Evolutionary conservation across 2,888 invertebrate species (phyloP).

Genomic region (Epistrophe grossulariae): DNA sequence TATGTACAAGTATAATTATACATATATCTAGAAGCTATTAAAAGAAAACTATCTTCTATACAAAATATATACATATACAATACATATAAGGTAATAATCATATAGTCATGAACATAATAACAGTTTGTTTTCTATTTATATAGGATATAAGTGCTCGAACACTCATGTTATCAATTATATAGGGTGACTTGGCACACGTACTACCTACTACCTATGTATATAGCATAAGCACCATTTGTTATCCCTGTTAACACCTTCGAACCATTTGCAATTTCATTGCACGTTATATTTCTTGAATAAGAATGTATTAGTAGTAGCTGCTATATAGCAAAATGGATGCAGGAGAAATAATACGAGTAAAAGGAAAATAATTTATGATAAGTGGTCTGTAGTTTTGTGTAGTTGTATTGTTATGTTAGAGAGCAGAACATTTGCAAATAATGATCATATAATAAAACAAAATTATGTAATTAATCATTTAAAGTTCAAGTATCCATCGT

Average conservation of each 20-base stretch:
- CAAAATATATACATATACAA: too few relatives aligned
- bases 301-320: not conserved
- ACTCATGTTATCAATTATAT: constrained; percentile 46
- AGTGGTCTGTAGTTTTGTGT: constrained; percentile 5
- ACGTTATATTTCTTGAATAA: constrained; percentile 10
- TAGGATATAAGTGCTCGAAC: not conserved
- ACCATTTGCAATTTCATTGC: constrained; percentile 27
- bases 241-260: not conserved
- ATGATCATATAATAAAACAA: not conserved
- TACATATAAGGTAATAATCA: not conserved
- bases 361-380: constrained; percentile 25
- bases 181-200: constrained; percentile 42
- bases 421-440: not conserved
- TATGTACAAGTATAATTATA: too few relatives aligned
- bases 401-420: not conserved
- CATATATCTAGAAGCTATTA: not conserved
- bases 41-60: constrained; percentile 9
- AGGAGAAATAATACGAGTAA: not conserved
- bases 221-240: constrained; percentile 7
- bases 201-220: not conserved
- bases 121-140: not conserved
- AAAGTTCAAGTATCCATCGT: too few relatives aligned
- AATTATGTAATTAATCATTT: not conserved
- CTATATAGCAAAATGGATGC: not conserved
- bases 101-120: constrained; percentile 7